A percentile compares a stretch with the other conserved stretches of the same genome.
Conservation (phyloP, 23 tunicate genomes). For the Ciona savignyi region DNA sequence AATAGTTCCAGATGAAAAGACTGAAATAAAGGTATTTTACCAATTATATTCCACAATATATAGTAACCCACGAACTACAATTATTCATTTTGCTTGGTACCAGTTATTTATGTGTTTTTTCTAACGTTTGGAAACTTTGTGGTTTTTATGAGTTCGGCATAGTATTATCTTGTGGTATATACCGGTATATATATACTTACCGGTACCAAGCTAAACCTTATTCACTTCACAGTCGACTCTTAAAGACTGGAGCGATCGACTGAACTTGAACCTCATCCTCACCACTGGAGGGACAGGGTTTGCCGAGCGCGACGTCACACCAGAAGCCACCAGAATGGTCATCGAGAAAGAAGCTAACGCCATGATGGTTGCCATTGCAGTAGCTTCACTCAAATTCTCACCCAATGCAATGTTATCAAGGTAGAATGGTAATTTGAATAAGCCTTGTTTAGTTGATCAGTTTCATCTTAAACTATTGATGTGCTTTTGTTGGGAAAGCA, state of each 20-base stretch:
- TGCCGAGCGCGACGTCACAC: conserved; percentile 85
- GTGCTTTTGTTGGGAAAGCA: no score
- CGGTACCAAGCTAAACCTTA: conserved; percentile 2
- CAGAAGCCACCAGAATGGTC: conserved; percentile 89
- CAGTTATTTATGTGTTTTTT: no score
- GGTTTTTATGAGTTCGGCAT: no score
- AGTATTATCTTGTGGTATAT: no score
- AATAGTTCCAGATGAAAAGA: conserved; percentile 79
- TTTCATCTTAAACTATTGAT: no score
- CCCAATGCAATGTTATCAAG: conserved; percentile 82
- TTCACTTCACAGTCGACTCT: conserved; percentile 33
- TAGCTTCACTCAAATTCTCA: conserved; percentile 51
- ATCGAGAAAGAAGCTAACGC: conserved; percentile 77
- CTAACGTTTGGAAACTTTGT: no score
- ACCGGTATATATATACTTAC: no score
- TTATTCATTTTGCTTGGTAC: no score
- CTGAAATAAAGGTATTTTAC: conserved; percentile 56
- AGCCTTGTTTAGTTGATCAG: no score
- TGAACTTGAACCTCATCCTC: conserved; percentile 55
- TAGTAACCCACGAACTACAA: no score
- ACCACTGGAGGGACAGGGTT: conserved; percentile 98
- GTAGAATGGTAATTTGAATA: conserved; percentile 26
- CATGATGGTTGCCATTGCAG: conserved; percentile 51
- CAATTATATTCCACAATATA: no score
- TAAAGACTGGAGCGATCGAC: conserved; percentile 71